Evolutionary conservation across 2,888 invertebrate genomes (phyloP).

Genomic region (Drosophila mimetica): DNA sequence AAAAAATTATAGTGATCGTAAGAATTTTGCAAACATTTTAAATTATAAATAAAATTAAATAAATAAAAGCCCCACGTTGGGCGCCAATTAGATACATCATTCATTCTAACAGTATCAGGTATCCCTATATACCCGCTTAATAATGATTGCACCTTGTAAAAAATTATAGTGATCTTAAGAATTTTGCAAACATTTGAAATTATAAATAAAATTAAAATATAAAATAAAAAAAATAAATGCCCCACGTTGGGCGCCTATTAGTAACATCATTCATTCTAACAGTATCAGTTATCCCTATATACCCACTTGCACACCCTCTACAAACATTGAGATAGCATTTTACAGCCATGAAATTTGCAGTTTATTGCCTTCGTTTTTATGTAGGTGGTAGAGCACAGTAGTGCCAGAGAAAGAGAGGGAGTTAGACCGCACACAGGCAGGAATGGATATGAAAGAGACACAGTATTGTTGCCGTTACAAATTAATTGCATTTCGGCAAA

Average conservation of each 20-base stretch:
- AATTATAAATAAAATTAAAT: neutral
- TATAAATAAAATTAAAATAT: no score
- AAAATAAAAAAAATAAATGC: no score
- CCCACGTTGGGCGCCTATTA: neutral
- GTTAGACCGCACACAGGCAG: conserved; percentile 7
- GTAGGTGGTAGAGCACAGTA: conserved; percentile 21
- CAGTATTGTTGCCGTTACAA: conserved; percentile 41
- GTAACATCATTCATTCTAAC: conserved; percentile 4
- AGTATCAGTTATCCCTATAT: conserved; percentile 2
- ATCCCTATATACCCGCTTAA: conserved; percentile 16
- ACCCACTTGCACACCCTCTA: conserved; percentile 16
- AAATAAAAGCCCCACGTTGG: neutral
- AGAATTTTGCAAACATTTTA: no score
- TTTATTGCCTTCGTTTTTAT: conserved; percentile 53
- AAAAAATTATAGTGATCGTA: neutral
- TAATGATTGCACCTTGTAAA: no score
- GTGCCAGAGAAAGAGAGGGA: neutral
- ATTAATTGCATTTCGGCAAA: conserved; percentile 50
- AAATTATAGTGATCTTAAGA: no score
- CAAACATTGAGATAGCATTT: conserved; percentile 52
- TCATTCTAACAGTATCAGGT: conserved; percentile 15
- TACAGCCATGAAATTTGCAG: conserved; percentile 55
- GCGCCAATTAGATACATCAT: neutral
- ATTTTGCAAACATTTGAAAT: no score
- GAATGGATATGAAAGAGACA: conserved; percentile 8